Conservation (phyloP, 2,888 invertebrate genomes). For the Catonia carolina region DNA sequence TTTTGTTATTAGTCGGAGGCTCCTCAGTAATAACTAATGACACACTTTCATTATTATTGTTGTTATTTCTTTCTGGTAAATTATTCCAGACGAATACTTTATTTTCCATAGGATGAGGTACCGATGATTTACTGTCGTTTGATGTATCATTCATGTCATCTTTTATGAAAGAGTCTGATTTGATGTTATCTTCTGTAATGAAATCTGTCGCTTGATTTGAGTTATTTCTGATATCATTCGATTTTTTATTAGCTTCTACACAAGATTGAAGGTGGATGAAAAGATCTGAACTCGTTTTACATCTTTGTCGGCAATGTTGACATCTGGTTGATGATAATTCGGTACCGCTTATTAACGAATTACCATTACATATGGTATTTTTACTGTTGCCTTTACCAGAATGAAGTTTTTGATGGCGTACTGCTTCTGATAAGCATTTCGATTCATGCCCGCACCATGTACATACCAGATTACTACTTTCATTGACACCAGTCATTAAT, state of each 20-base stretch:
- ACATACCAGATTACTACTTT: constrained; percentile 58
- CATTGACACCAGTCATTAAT: constrained; percentile 56
- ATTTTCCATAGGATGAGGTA: constrained; percentile 70
- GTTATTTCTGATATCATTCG: constrained; percentile 32
- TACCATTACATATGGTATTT: constrained; percentile 15
- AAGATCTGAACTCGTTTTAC: constrained; percentile 76
- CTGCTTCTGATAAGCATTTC: constrained; percentile 73
- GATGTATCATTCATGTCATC: not conserved
- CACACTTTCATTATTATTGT: constrained; percentile 42
- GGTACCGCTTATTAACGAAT: constrained; percentile 19
- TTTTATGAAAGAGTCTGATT: not conserved
- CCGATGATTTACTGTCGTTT: constrained; percentile 27
- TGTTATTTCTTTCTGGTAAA: constrained; percentile 46
- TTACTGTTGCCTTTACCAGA: constrained; percentile 22
- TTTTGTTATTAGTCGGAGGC: constrained; percentile 35
- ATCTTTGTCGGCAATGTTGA: constrained; percentile 78
- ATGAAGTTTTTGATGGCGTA: constrained; percentile 62
- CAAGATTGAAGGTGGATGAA: constrained; percentile 69
- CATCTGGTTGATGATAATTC: constrained; percentile 60
- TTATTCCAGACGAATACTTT: constrained; percentile 75
- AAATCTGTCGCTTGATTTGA: constrained; percentile 20
- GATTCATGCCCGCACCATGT: constrained; percentile 67
- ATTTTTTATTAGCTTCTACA: constrained; percentile 32
- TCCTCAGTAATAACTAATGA: constrained; percentile 38
- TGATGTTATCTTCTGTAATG: constrained; percentile 36